A percentile compares a stretch with the other conserved stretches of the same genome.
Evolutionary conservation across 2,113 vertebrate species (phyloP).

Genomic region (Gallinago paraguaiae): DNA sequence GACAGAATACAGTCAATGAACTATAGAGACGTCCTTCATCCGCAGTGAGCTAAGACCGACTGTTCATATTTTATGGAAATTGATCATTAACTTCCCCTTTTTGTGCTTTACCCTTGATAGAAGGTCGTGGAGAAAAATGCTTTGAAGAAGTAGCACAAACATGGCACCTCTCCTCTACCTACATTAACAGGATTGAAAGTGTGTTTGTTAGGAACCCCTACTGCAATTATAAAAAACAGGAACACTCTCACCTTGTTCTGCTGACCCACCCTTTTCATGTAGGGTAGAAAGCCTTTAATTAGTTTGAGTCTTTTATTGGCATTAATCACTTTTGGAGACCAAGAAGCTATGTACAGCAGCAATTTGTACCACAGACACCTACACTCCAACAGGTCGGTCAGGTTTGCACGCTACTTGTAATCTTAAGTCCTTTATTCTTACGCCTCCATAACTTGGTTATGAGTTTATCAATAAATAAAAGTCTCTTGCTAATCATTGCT

Average conservation of each 20-base stretch:
- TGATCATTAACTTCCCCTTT: neutral
- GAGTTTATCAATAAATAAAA: neutral
- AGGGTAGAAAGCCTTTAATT: neutral
- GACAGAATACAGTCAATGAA: neutral
- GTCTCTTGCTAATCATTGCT: neutral
- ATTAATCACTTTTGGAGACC: neutral
- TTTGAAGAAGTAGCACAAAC: neutral
- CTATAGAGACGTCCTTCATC: neutral
- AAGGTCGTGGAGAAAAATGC: neutral
- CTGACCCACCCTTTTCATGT: neutral
- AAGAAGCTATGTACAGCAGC: neutral
- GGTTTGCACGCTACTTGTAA: neutral
- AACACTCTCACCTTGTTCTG: neutral
- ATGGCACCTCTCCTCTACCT: neutral
- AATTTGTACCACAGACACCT: neutral
- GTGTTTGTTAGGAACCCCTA: neutral
- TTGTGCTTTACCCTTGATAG: neutral
- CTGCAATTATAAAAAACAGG: neutral
- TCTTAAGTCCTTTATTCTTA: neutral
- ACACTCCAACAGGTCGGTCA: neutral
- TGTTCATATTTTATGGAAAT: neutral
- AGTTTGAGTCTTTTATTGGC: neutral
- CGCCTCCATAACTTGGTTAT: neutral
- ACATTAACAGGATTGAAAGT: neutral
- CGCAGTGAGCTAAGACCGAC: neutral